Conservation (phyloP, 1,140 invertebrate genomes). For the Hesperophylax magnus region DNA sequence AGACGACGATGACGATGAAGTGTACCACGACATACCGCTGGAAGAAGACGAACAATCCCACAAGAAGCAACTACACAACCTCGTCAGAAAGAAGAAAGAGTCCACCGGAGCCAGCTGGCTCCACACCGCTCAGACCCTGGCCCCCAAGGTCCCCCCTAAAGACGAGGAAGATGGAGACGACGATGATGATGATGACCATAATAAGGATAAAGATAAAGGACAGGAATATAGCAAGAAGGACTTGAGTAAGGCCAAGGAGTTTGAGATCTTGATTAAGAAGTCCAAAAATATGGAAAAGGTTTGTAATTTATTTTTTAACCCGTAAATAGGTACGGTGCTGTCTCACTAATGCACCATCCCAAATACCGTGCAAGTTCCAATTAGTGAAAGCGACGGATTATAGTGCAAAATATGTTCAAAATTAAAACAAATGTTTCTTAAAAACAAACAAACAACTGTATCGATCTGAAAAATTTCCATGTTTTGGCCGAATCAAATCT, state of each 20-base stretch:
- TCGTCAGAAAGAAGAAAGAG: constrained; percentile 41
- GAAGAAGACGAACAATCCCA: constrained; percentile 66
- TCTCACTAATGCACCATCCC: no score
- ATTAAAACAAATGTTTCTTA: no score
- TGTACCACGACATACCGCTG: constrained; percentile 69
- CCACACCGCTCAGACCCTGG: constrained; percentile 60
- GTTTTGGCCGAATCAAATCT: no score
- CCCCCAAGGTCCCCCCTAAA: neutral
- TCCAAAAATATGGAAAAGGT: constrained; percentile 66
- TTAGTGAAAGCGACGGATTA: no score
- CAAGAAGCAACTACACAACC: constrained; percentile 60
- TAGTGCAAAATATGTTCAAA: no score
- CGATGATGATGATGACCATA: constrained; percentile 22
- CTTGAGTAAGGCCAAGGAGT: constrained; percentile 57
- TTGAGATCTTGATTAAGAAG: constrained; percentile 66
- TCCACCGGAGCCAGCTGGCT: constrained; percentile 60
- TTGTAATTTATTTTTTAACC: no score
- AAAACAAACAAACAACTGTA: no score
- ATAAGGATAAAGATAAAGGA: no score
- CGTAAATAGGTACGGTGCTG: no score
- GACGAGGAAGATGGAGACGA: constrained; percentile 39
- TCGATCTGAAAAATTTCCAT: no score
- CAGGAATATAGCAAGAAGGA: constrained; percentile 43
- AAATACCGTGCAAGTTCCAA: no score
- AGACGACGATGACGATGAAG: constrained; percentile 70